A percentile compares a stretch with the other conserved stretches of the same genome.
Conservation (phyloP, 2,888 invertebrate genomes). For the Macrosiphum euphorbiae region DNA sequence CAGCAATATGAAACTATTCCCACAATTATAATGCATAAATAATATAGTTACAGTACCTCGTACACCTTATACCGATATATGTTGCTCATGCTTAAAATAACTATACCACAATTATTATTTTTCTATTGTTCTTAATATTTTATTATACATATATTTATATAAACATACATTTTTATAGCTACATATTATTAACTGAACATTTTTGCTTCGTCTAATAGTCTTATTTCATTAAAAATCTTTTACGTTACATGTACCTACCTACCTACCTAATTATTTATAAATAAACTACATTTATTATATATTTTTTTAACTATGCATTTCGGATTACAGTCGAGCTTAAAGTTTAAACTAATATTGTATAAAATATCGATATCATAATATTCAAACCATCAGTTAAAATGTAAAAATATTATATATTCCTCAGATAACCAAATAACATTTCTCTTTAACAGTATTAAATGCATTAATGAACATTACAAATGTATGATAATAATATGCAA, state of each 20-base stretch:
- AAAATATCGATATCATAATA: background rate
- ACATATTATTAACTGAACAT: background rate
- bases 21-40: conserved; percentile 41
- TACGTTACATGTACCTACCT: background rate
- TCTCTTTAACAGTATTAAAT: background rate
- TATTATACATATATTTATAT: background rate
- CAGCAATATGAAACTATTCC: conserved; percentile 46
- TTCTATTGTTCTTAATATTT: background rate
- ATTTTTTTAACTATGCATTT: background rate
- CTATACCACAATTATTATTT: background rate
- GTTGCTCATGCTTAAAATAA: background rate
- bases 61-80: background rate
- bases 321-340: background rate
- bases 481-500: background rate
- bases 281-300: background rate
- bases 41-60: background rate
- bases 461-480: background rate
- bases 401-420: too few species aligned
- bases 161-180: background rate
- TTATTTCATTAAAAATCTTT: background rate
- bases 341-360: background rate
- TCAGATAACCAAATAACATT: too few species aligned
- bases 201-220: background rate
- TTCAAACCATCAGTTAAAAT: background rate
- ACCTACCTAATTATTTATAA: background rate